Percentiles rank a stretch among this genome's conserved stretches.
These are phyloP conservation scores for Agrotis clavis DNA, from an alignment of 2,888 invertebrate genomes.

Conservation along the genomic window DNA sequence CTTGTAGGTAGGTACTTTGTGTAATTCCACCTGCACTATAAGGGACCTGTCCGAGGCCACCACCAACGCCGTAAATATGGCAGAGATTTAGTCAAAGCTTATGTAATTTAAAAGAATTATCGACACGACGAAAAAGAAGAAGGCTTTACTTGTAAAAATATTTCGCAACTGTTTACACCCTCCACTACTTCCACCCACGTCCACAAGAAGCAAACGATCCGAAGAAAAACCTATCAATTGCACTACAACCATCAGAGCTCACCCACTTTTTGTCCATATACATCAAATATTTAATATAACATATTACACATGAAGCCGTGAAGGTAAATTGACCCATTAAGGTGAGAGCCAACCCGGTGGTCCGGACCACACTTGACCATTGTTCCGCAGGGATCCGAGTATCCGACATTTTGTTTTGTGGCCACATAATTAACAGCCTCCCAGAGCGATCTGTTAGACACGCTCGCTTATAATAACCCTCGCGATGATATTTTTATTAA, in stretches of 20 bases:
- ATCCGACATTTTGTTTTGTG: constrained; percentile 87
- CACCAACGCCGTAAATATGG: no score
- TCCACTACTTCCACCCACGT: background rate
- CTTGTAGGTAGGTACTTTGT: no score
- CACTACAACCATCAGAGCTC: constrained; percentile 55
- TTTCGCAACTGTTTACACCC: background rate
- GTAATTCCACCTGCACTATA: no score
- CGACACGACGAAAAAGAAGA: no score
- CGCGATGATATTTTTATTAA: constrained; percentile 91
- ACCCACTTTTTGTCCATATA: constrained; percentile 67
- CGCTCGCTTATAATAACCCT: constrained; percentile 90
- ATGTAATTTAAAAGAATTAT: no score
- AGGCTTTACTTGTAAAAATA: background rate
- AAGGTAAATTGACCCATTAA: constrained; percentile 77
- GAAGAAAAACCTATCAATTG: constrained; percentile 55
- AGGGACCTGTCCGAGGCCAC: no score
- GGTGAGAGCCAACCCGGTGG: constrained; percentile 80
- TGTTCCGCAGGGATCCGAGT: constrained; percentile 82
- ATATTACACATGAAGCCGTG: constrained; percentile 75
- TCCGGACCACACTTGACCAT: constrained; percentile 87
- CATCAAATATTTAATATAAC: constrained; percentile 73
- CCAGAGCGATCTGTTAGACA: constrained; percentile 90
- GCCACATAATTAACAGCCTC: constrained; percentile 90
- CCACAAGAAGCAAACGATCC: constrained; percentile 18
- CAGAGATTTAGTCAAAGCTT: no score